Base-by-base conservation (phyloP, 2,888 invertebrate genomes). In the Opisthograptis luteolata region DNA sequence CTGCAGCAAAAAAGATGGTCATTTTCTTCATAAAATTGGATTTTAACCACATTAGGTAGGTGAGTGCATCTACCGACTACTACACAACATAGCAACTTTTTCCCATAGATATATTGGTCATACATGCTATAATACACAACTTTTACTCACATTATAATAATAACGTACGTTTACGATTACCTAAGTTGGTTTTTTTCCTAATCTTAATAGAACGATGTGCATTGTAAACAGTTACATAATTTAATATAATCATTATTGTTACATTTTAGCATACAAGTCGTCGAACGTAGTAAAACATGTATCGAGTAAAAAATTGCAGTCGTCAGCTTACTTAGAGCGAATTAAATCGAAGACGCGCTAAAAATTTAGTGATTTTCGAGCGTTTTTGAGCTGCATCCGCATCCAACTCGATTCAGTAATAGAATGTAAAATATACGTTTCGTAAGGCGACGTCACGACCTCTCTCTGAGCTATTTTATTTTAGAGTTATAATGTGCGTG, bases 51-150 rank as follows among this genome's bases (percentile, higher is more conserved):
- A 12, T 70, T 35, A 79, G 75, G 75, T 81, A 73, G 73, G 71
- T 59, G 25, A 64, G 72, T 76, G 75, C 73, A 63, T 55, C 78
- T 80, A 80, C 64, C 50, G 55, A 51, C 73, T 75, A 79, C 71
- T 55, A 63, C 62, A 68, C 64, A 70, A 67, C 58, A 59, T 63
- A 60, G 64, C 69, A 68, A 69, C 66, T 65, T 39, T 48, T 65
- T 68, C 66, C 66, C 71, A 68, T 66, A 64, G 68, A 69, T 71
- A 68, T 66, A 67, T 81, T 83, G 82, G 80, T 84, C 82, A 76
- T 81, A 81, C 77, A 79, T 69, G 73, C 79, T 79, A 79, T 72
- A 79, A 69, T 83, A 81, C 79, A 79, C 78, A 80, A 77, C 73
- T 79, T 76, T 61, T 62, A 55, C 58, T 66, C 68, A 65, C 64